A percentile compares a stretch with the other conserved stretches of the same genome.
These are phyloP conservation scores for Frieseomelitta varia DNA, from an alignment of 1,140 invertebrate genomes.

Conservation along the genomic window DNA sequence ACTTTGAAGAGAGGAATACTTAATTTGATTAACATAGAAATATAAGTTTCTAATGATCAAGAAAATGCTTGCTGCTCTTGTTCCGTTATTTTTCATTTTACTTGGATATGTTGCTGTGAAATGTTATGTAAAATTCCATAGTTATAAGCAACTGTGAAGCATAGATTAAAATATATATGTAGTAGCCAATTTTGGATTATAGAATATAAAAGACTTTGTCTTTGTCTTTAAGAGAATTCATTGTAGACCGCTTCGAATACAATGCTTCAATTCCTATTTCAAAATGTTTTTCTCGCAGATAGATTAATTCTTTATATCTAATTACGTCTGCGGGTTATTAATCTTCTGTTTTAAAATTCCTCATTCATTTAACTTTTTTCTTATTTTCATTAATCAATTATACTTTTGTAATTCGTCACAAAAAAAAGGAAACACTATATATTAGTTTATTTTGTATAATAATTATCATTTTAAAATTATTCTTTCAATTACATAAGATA, in stretches of 20 bases:
- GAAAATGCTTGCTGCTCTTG: neutral
- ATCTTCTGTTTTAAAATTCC: neutral
- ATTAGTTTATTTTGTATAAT: neutral
- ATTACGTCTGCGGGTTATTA: fast-evolving
- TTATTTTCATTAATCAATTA: neutral
- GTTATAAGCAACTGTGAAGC: neutral
- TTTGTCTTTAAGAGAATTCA: neutral
- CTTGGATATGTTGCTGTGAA: neutral
- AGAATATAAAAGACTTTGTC: neutral
- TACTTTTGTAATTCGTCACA: neutral
- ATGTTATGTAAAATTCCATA: neutral
- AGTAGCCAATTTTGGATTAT: neutral
- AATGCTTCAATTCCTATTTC: neutral
- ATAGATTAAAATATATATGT: too few relatives aligned
- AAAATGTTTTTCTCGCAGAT: neutral
- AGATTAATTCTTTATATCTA: neutral
- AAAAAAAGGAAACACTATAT: neutral
- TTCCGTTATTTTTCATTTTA: neutral
- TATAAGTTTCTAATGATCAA: conserved; percentile 17
- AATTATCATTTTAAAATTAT: neutral
- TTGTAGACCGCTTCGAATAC: neutral
- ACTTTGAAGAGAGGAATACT: neutral
- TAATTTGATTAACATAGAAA: neutral
- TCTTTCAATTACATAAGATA: neutral
- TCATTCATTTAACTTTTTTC: neutral